Evolutionary conservation across 2,888 invertebrate species (phyloP).

Genomic region (Agrotis clavis): DNA sequence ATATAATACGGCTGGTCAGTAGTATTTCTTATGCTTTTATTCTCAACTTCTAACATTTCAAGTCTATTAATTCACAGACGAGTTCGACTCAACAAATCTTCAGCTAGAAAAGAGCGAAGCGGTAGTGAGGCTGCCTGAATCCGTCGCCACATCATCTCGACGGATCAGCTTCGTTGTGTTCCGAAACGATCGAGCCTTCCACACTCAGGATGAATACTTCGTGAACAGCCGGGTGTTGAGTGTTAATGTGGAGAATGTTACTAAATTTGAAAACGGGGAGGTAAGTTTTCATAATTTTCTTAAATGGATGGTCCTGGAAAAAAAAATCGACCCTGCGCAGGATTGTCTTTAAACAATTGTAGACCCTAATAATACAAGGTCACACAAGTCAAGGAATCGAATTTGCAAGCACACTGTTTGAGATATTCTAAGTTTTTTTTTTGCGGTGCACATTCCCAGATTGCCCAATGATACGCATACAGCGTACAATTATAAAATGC

Average conservation of each 20-base stretch:
- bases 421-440: too few species aligned
- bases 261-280: slow-evolving; percentile 79
- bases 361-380: too few species aligned
- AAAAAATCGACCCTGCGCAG: too few species aligned
- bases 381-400: too few species aligned
- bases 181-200: slow-evolving; percentile 86
- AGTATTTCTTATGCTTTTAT: too few species aligned
- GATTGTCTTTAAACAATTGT: too few species aligned
- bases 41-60: background rate
- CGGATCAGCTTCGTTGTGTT: slow-evolving; percentile 88
- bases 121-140: slow-evolving; percentile 82
- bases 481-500: too few species aligned
- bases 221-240: slow-evolving; percentile 89
- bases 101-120: slow-evolving; percentile 77
- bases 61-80: slow-evolving; percentile 69
- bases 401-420: too few species aligned
- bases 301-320: too few species aligned
- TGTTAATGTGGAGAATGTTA: slow-evolving; percentile 83
- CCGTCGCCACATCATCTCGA: slow-evolving; percentile 72
- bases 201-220: slow-evolving; percentile 50
- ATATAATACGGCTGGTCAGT: background rate
- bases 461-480: too few species aligned
- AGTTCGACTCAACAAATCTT: slow-evolving; percentile 73
- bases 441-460: too few species aligned
- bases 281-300: slow-evolving; percentile 66